Evolutionary conservation across 2,888 invertebrate genomes (phyloP).

Genomic region (Melanargia galathea): DNA sequence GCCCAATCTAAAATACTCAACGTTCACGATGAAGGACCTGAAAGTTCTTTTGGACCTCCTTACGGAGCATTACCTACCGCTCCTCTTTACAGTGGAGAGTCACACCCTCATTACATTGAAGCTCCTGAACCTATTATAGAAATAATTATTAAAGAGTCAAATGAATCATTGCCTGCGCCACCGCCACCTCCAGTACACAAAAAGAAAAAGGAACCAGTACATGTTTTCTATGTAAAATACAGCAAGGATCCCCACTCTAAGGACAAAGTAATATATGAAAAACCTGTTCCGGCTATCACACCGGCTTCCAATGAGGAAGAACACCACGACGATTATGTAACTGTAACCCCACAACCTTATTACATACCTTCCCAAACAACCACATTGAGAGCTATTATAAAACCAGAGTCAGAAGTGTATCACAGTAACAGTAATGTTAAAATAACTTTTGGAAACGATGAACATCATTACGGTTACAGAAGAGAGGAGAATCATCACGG

Average conservation of each 20-base stretch:
- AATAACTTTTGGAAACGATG: slow-evolving; percentile 90
- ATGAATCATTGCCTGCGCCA: slow-evolving; percentile 88
- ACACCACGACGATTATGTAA: slow-evolving; percentile 80
- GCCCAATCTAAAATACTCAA: slow-evolving; percentile 77
- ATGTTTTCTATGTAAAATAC: slow-evolving; percentile 95
- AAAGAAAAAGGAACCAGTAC: slow-evolving; percentile 90
- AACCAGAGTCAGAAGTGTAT: slow-evolving; percentile 92
- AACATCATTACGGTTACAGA: slow-evolving; percentile 70
- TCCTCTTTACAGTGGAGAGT: slow-evolving; percentile 75
- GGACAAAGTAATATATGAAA: slow-evolving; percentile 89
- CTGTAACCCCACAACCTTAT: slow-evolving; percentile 77
- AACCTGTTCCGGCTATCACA: slow-evolving; percentile 90
- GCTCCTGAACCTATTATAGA: slow-evolving; percentile 95
- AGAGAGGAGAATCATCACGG: slow-evolving; percentile 58
- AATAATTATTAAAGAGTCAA: slow-evolving; percentile 95
- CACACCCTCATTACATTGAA: slow-evolving; percentile 83
- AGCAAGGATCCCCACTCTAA: slow-evolving; percentile 90
- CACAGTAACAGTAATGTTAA: slow-evolving; percentile 91
- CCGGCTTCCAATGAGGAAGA: slow-evolving; percentile 86
- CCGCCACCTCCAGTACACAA: slow-evolving; percentile 78
- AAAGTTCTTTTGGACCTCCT: slow-evolving; percentile 74
- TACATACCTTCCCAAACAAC: slow-evolving; percentile 86
- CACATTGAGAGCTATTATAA: slow-evolving; percentile 91
- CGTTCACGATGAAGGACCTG: slow-evolving; percentile 69
- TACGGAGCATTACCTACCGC: slow-evolving; percentile 72